Evolutionary conservation across 2,113 vertebrate genomes (phyloP), one percentile per base, ranked within the genome.

Genomic region (Laticauda colubrina): DNA sequence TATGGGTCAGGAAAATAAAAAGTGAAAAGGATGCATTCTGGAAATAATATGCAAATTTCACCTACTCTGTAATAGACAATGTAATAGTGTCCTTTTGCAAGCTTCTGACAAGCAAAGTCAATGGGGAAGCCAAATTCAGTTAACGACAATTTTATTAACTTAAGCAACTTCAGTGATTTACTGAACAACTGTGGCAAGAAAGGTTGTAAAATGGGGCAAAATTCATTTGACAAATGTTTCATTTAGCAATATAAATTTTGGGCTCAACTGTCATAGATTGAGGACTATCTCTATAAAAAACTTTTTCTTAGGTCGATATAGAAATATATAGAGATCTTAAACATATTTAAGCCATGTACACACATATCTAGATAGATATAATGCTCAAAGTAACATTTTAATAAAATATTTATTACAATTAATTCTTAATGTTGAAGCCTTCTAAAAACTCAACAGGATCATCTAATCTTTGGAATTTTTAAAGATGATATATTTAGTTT

Each of bases 1-100:
- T 99, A 95, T 89, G 93, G 88, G 75, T 21, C 43, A 43, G 55
- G 12, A 45, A 59, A 96, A 53, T 57, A 26, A 91, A 96, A 55
- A 14, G 14, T 20, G 29, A 51, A 26, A 86, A 85, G 5, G 45
- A 11, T 53, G 14, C 53, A 29, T 23, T 90, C 45, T 43, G 34
- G n/a, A 34, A 81, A 39, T 81, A 81, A 81, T 81, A 81, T 39
- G 69, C 15, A 39, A 81, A 39, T 81, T 39, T 39, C 1, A 0
- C n/a, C n/a, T 81, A 39, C n/a, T 7, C 8, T 45, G 45, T 45
- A 45, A 45, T 45, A 45, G 45, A 5, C 45, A 45, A 5, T 45
- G 45, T 45, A 45, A 45, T 45, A 5, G 45, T 45, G 45, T 45
- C 51, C 51, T 53, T 53, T 53, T 53, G 51, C 51, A 53, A 53